phyloP scores from a whole-genome alignment of 2,797 vertebrate genomes.

The Cheirogaleus major region DNA sequence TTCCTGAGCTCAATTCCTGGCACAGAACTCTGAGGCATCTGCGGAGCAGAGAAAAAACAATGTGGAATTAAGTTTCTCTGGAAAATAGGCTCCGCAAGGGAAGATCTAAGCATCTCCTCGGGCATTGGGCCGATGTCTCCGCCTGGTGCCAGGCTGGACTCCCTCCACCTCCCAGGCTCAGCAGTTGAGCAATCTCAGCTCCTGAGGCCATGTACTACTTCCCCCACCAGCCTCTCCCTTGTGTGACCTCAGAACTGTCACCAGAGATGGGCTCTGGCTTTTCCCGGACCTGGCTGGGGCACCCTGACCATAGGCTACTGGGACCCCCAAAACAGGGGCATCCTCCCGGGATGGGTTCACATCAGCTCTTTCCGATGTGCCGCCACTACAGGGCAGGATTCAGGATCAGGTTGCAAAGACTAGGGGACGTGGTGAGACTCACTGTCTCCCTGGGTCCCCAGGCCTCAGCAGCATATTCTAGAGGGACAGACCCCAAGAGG shows the following conservation, averaged over 20 bases:
- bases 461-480: not conserved
- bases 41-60: slow-evolving; percentile 66
- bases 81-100: slow-evolving; percentile 29
- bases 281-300: not conserved
- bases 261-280: not conserved
- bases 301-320: slow-evolving; percentile 6
- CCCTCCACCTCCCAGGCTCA: not conserved
- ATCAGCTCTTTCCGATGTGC: not conserved
- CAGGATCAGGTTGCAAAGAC: slow-evolving; percentile 52
- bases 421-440: not conserved
- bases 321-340: not conserved
- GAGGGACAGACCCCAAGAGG: not conserved
- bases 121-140: not conserved
- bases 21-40: not conserved
- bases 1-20: slow-evolving; percentile 24
- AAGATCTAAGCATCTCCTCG: slow-evolving; percentile 39
- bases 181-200: not conserved
- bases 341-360: not conserved
- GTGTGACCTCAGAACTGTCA: slow-evolving; percentile 14
- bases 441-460: slow-evolving; percentile 30
- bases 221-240: not conserved
- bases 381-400: fast-evolving
- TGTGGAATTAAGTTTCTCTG: slow-evolving; percentile 63
- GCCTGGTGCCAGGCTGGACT: not conserved
- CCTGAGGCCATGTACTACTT: not conserved